Base-by-base conservation (phyloP, 2,888 invertebrate species). In the Pristionchus exspectatus region DNA sequence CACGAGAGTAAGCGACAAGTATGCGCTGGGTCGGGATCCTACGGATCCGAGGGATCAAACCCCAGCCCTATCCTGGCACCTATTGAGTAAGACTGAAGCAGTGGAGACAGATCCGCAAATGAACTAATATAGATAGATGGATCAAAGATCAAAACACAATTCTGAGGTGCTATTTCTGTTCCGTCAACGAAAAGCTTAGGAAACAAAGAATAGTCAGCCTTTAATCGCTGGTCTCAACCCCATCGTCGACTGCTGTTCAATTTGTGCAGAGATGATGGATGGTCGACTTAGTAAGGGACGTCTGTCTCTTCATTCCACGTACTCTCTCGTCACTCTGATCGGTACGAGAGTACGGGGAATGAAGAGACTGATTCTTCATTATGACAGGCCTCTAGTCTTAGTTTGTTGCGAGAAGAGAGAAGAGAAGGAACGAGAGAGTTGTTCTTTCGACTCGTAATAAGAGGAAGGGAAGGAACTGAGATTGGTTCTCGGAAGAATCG, bases 1-100 rank as follows among this genome's bases (percentile, higher is more conserved):
- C 74, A 74, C 74, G 74, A 21, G 74, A 74, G 74, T 30, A 69
- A 69, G 74, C 74, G 38, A 74, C 74, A 74, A 74, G 74, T 74
- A 10, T 44, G 69, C 69, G 5, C n/a, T 66, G 66, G 24, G 12
- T 30, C 18, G 69, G 27, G 69, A 72, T 69, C 69, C 69, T 2
- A 27, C 30, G 2, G 69, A 14, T 72, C 18, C 5, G 27, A 66
- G 10, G 66, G 66, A 66, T 66, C 66, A n/a, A 66, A 66, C 66
- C 66, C 66, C 16, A 24, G 9, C n/a, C 66, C 56, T n/a, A 27
- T 27, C n/a, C 66, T 66, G 66, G 66, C n/a, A 66, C 66, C 66
- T 9, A 27, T 66, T 9, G 14, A 24, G 12, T 38, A 3, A 63
- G 63, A 4, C 66, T 66, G 66, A 27, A 27, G 1, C n/a, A 1